Conservation (phyloP, 2,797 vertebrate species). For the Australoheros facetus region DNA sequence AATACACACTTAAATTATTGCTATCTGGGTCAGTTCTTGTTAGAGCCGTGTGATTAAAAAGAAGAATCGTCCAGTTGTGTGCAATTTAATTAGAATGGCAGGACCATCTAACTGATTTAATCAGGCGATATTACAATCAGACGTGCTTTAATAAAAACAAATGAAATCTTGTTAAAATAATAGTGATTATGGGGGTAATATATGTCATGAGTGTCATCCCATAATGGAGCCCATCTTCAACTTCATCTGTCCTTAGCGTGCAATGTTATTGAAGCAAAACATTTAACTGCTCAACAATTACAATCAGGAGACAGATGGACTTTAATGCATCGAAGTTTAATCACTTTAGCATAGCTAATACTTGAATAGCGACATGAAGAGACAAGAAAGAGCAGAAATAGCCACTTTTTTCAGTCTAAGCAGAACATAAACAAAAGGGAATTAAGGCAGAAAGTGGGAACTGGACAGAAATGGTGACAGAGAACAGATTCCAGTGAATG, state of each 20-base stretch:
- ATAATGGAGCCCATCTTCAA: conserved; percentile 46
- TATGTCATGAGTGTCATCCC: conserved; percentile 29
- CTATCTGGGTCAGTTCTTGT: conserved; percentile 60
- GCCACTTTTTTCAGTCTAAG: not conserved
- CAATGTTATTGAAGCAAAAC: conserved; percentile 39
- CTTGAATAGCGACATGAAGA: conserved; percentile 6
- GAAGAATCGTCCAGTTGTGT: conserved; percentile 50
- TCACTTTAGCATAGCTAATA: conserved; percentile 36
- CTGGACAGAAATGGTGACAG: not conserved
- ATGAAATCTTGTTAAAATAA: conserved; percentile 69
- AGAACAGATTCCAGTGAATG: conserved; percentile 27
- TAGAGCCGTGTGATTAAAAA: conserved; percentile 63
- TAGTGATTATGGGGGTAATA: conserved; percentile 54
- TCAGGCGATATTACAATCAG: conserved; percentile 57
- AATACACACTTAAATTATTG: conserved; percentile 49
- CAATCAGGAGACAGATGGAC: conserved; percentile 28
- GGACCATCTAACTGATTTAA: conserved; percentile 62
- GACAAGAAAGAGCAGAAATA: not conserved
- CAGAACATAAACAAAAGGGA: conserved; percentile 10
- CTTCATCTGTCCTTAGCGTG: conserved; percentile 22
- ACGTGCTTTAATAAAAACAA: conserved; percentile 64
- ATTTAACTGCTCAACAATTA: conserved; percentile 38
- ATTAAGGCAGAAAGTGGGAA: conserved; percentile 9
- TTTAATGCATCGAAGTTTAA: conserved; percentile 55
- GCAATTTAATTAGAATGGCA: conserved; percentile 60